Evolutionary conservation across 2,888 invertebrate species (phyloP), one percentile per base, ranked within the genome.

Genomic region (Hymenopus coronatus): DNA sequence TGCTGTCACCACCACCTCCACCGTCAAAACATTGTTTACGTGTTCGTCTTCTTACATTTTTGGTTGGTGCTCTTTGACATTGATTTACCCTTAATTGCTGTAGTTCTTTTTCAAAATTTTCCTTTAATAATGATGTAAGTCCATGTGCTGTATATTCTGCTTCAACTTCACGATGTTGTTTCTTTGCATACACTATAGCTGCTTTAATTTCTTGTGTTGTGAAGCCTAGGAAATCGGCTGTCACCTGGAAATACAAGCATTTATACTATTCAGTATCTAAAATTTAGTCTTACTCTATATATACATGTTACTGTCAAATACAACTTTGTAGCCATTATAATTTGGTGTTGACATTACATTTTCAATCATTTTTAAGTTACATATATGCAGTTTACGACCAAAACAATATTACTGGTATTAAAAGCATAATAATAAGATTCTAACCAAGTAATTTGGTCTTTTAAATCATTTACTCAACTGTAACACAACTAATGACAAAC

Each of bases 181-280:
- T 83, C 84, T 83, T 88, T 33, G 89, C 90, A 84, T 90, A 89
- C 88, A 87, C 89, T 85, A 89, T 89, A n/a, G 90, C 89, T 81
- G 28, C 82, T 84, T 89, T 88, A 33, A 91, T 87, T 85, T 91
- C 91, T 83, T 91, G 89, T 83, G 91, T 89, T 91, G 93, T 93
- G 91, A 93, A 93, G 90, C 93, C 93, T 91, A 93, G 93, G 91
- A 93, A 93, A 83, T 89, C 89, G 93, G 92, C 90, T 92, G 92
- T 86, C 91, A 92, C 92, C 93, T 93, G 91, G 8, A 92, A 91
- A 90, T 84, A 90, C 90, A 90, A 88, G 90, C 88, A 88, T 70
- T 70, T 25, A 20, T 15, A 70, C 25, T 3, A 25, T 20, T 70
- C 54, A 70, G 6, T 70, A 70, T 8, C 0, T 70, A 20, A 0